phyloP scores from a whole-genome alignment of 2,113 vertebrate genomes.

The Lethenteron reissneri region DNA sequence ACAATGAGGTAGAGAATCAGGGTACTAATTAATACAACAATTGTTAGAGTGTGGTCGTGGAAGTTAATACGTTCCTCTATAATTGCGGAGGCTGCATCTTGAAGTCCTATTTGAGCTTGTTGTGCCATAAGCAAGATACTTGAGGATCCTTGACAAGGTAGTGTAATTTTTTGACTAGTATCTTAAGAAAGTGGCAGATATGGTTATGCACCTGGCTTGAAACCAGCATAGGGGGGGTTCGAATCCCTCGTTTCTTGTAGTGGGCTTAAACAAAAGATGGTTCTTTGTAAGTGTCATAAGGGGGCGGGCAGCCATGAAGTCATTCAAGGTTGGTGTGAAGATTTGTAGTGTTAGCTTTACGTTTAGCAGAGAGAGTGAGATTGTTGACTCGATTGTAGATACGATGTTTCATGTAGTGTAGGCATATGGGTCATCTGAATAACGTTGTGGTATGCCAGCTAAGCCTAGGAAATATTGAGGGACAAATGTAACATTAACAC shows the following conservation, averaged over 20 bases:
- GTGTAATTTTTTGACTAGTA: neutral
- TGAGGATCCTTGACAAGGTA: neutral
- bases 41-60: conserved; percentile 15
- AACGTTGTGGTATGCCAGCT: conserved; percentile 12
- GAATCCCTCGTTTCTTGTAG: no score
- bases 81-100: conserved; percentile 1
- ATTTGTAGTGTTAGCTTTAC: conserved; percentile 10
- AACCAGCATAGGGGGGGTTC: no score
- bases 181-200: neutral
- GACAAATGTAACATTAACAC: conserved; percentile 14
- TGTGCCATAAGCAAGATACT: neutral
- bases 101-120: no score
- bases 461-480: conserved; percentile 11
- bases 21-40: conserved; percentile 12
- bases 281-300: neutral
- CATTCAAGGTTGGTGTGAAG: conserved; percentile 11
- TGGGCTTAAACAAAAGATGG: no score
- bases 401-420: conserved; percentile 12
- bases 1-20: conserved; percentile 14
- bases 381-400: conserved; percentile 11
- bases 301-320: no score
- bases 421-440: conserved; percentile 13
- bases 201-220: no score
- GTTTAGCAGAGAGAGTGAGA: conserved; percentile 13
- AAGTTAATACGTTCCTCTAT: conserved; percentile 17